Evolutionary conservation across 2,797 vertebrate genomes (phyloP).

Genomic region (Sphenodon punctatus): DNA sequence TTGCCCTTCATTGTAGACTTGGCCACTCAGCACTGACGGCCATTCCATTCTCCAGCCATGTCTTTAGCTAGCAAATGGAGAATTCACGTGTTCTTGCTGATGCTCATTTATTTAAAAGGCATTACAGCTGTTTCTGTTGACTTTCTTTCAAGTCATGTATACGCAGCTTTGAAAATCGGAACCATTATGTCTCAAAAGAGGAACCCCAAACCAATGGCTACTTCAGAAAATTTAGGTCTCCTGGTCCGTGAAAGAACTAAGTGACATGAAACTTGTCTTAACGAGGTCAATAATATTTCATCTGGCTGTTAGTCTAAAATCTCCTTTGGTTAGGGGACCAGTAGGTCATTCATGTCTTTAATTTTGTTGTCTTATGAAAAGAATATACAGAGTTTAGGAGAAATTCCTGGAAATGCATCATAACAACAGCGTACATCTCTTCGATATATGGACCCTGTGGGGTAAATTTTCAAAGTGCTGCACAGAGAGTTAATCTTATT

Average conservation of each 20-base stretch:
- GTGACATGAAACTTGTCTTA: neutral
- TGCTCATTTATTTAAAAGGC: neutral
- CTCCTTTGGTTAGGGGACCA: neutral
- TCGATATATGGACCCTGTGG: neutral
- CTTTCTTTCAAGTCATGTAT: neutral
- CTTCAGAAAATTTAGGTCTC: neutral
- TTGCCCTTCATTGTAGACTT: neutral
- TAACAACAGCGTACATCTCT: neutral
- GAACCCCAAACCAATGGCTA: neutral
- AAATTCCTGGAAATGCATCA: slow-evolving; percentile 2
- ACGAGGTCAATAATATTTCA: neutral
- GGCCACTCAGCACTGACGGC: neutral
- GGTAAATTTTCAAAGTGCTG: slow-evolving; percentile 19
- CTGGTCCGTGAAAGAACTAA: neutral
- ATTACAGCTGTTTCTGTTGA: neutral
- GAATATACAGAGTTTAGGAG: neutral
- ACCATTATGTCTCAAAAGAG: neutral
- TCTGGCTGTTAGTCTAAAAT: neutral
- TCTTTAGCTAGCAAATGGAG: neutral
- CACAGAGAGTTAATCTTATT: slow-evolving; percentile 37
- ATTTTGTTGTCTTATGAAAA: slow-evolving; percentile 16
- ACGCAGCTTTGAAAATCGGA: rapidly evolving
- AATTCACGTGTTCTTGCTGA: neutral
- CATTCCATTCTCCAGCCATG: neutral
- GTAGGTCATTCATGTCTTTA: neutral